phyloP scores from a whole-genome alignment of 2,113 vertebrate species.

The Ophiodon elongatus region DNA sequence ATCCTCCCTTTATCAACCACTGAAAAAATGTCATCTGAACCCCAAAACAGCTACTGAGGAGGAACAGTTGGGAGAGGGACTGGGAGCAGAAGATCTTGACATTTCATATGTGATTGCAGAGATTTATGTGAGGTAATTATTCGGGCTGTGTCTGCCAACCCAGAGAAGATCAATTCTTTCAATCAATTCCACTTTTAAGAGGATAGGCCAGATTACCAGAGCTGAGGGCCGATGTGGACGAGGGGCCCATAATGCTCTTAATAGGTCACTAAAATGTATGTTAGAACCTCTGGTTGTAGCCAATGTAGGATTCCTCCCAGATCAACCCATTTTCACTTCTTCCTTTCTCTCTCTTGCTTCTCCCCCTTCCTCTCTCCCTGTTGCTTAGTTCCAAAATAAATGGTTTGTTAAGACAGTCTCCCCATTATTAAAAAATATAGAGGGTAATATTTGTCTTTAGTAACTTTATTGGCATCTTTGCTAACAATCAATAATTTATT shows the following conservation, averaged over 20 bases:
- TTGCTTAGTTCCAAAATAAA: conserved; percentile 35
- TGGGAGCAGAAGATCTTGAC: conserved; percentile 67
- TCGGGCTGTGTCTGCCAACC: conserved; percentile 79
- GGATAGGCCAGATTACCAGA: conserved; percentile 83
- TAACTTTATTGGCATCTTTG: conserved; percentile 64
- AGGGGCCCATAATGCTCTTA: conserved; percentile 82
- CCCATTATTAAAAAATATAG: conserved; percentile 45
- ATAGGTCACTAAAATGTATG: conserved; percentile 84
- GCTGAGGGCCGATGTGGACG: conserved; percentile 71
- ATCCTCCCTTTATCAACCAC: conserved; percentile 37
- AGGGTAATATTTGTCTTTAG: conserved; percentile 65
- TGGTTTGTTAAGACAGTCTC: conserved; percentile 39
- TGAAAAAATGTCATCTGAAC: conserved; percentile 32
- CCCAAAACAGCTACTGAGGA: conserved; percentile 39
- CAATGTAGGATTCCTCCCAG: conserved; percentile 68
- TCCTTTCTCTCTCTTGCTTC: background rate
- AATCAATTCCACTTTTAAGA: conserved; percentile 86
- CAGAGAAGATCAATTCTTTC: conserved; percentile 84
- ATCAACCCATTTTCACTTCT: conserved; percentile 25
- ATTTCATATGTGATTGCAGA: conserved; percentile 81
- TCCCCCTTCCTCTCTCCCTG: background rate
- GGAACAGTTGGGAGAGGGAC: conserved; percentile 31
- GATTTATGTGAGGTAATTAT: conserved; percentile 86
- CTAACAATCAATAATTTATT: conserved; percentile 72
- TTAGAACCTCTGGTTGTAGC: conserved; percentile 74